Conservation (phyloP, 2,113 vertebrate species). For the Ciconia maguari region DNA sequence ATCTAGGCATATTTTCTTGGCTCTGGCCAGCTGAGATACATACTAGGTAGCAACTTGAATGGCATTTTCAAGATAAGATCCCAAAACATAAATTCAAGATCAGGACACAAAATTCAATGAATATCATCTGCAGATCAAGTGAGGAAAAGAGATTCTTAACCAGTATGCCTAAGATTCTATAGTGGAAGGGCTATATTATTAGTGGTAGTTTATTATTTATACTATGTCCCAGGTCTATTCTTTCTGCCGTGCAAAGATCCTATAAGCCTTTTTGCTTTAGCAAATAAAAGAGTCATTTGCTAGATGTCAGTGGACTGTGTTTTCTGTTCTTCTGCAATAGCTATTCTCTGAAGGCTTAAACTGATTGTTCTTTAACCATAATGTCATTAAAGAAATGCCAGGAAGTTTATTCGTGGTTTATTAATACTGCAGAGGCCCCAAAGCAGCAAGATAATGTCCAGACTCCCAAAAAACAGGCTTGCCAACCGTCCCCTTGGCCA, state of each 20-base stretch:
- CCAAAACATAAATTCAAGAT: background rate
- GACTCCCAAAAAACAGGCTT: slow-evolving; percentile 33
- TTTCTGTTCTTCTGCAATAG: slow-evolving; percentile 19
- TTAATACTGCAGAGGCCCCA: slow-evolving; percentile 46
- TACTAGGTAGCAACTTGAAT: background rate
- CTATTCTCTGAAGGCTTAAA: slow-evolving; percentile 36
- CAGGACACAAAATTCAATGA: background rate
- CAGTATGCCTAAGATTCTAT: background rate
- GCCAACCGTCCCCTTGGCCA: slow-evolving; percentile 12
- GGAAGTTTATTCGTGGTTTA: slow-evolving; percentile 50
- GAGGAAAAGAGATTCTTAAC: background rate
- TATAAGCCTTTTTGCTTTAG: background rate
- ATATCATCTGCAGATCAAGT: background rate
- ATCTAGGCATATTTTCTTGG: background rate
- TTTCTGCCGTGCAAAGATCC: background rate
- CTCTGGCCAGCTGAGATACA: background rate
- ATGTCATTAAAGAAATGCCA: slow-evolving; percentile 41
- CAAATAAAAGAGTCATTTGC: background rate
- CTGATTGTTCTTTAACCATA: slow-evolving; percentile 17
- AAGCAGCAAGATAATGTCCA: slow-evolving; percentile 37
- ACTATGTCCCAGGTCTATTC: background rate
- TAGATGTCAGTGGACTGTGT: background rate
- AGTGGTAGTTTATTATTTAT: background rate
- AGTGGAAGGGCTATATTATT: background rate
- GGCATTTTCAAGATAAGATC: background rate